These are phyloP conservation scores for Zootermopsis nevadensis DNA, from an alignment of 2,888 invertebrate genomes.

Conservation along the genomic window DNA sequence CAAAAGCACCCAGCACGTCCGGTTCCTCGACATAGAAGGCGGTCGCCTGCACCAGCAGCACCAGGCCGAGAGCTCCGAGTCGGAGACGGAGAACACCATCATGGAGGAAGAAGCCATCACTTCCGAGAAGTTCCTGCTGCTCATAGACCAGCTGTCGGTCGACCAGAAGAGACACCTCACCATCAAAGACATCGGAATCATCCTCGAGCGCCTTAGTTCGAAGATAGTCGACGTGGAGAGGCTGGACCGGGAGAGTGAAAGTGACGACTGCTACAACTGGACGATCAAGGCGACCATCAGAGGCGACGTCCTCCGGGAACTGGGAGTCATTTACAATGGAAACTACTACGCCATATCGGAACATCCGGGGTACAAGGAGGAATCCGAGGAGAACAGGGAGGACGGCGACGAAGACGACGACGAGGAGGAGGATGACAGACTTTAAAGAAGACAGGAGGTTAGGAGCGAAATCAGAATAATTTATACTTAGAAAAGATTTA, in stretches of 20 bases:
- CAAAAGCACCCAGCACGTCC: slow-evolving; percentile 67
- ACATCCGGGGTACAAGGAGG: slow-evolving; percentile 93
- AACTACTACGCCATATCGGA: slow-evolving; percentile 96
- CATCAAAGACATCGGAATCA: slow-evolving; percentile 95
- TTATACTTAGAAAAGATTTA: slow-evolving; percentile 43
- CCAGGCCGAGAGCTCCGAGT: slow-evolving; percentile 78
- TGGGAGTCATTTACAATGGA: slow-evolving; percentile 94
- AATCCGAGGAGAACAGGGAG: slow-evolving; percentile 86
- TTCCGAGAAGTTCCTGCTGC: slow-evolving; percentile 90
- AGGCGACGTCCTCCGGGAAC: slow-evolving; percentile 89
- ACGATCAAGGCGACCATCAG: slow-evolving; percentile 95
- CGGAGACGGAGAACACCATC: slow-evolving; percentile 92
- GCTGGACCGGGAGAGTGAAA: slow-evolving; percentile 90
- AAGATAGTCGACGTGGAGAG: slow-evolving; percentile 95
- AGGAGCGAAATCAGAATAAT: slow-evolving; percentile 29
- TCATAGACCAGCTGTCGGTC: slow-evolving; percentile 92
- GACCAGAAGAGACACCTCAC: slow-evolving; percentile 92
- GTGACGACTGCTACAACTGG: slow-evolving; percentile 96
- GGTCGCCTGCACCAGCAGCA: slow-evolving; percentile 58
- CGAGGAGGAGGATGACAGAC: slow-evolving; percentile 79
- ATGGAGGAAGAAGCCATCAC: slow-evolving; percentile 91
- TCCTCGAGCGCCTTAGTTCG: slow-evolving; percentile 89
- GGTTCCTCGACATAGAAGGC: slow-evolving; percentile 84
- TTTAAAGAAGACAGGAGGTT: slow-evolving; percentile 59
- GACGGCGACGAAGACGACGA: slow-evolving; percentile 76